Conservation (phyloP, 2,797 vertebrate species). For the Myiotriccus ornatus region DNA sequence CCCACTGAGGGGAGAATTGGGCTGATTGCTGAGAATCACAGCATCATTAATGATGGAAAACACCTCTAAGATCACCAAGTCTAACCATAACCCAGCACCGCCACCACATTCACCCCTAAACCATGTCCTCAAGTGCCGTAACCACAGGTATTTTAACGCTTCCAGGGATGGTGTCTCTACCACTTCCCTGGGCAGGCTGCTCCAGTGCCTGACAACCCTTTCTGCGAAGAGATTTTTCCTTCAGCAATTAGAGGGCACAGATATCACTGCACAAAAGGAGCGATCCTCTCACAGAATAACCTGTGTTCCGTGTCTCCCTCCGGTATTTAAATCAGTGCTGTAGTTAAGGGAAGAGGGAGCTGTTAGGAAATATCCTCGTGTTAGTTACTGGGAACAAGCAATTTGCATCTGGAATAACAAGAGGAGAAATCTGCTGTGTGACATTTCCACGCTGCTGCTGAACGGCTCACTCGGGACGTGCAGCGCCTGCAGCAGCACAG, state of each 20-base stretch:
- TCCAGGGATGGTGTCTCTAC: not conserved
- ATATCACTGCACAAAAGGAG: rapidly evolving
- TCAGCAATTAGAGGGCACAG: not conserved
- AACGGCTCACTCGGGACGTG: not conserved
- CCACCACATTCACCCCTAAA: not conserved
- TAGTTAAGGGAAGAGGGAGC: not conserved
- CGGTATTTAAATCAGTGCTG: not conserved
- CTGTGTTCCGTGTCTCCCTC: not conserved
- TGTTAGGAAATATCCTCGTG: not conserved
- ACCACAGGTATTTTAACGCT: not conserved
- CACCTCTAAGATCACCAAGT: not conserved
- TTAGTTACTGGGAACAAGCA: not conserved
- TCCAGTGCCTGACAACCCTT: not conserved
- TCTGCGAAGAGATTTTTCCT: not conserved
- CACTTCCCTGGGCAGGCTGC: not conserved
- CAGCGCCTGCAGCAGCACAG: not conserved
- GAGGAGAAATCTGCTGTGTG: not conserved
- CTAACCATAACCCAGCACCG: not conserved
- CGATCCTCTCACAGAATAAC: rapidly evolving
- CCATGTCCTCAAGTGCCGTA: rapidly evolving
- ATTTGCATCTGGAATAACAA: not conserved
- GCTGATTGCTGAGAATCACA: not conserved
- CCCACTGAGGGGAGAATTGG: rapidly evolving
- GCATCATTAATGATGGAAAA: not conserved
- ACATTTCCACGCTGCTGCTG: not conserved